phyloP scores from a whole-genome alignment of 2,888 invertebrate genomes.

The Xanthorhoe spadicearia region DNA sequence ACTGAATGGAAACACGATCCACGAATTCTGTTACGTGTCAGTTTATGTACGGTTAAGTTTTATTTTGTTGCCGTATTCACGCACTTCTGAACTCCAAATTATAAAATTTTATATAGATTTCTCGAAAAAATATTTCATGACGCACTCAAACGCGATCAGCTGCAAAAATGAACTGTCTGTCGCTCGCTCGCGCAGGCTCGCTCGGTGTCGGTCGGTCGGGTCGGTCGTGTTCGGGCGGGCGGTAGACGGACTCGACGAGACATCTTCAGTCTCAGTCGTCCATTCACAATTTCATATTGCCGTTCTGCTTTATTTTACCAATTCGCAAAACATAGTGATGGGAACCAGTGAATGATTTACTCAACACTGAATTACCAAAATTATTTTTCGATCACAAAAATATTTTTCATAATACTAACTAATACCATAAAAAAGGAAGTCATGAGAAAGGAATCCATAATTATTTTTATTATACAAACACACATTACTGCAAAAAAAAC shows the following conservation, averaged over 20 bases:
- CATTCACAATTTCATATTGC: slow-evolving; percentile 3
- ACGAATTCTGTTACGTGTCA: slow-evolving; percentile 20
- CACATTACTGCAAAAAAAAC: too few species aligned
- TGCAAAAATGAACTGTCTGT: slow-evolving; percentile 44
- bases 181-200: slow-evolving; percentile 1
- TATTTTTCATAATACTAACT: too few species aligned
- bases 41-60: neutral
- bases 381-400: too few species aligned
- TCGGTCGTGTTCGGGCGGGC: neutral
- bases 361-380: neutral
- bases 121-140: slow-evolving; percentile 25
- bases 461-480: too few species aligned
- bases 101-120: slow-evolving; percentile 29
- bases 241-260: neutral
- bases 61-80: slow-evolving; percentile 6
- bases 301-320: neutral
- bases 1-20: slow-evolving; percentile 54
- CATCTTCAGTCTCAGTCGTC: neutral
- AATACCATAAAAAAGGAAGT: too few species aligned
- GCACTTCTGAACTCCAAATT: slow-evolving; percentile 36
- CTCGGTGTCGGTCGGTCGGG: neutral
- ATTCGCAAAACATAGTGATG: slow-evolving; percentile 8
- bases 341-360: neutral
- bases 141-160: slow-evolving; percentile 42
- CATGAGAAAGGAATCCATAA: too few species aligned